Conservation (phyloP, 2,888 invertebrate species). For the Biston betularia region DNA sequence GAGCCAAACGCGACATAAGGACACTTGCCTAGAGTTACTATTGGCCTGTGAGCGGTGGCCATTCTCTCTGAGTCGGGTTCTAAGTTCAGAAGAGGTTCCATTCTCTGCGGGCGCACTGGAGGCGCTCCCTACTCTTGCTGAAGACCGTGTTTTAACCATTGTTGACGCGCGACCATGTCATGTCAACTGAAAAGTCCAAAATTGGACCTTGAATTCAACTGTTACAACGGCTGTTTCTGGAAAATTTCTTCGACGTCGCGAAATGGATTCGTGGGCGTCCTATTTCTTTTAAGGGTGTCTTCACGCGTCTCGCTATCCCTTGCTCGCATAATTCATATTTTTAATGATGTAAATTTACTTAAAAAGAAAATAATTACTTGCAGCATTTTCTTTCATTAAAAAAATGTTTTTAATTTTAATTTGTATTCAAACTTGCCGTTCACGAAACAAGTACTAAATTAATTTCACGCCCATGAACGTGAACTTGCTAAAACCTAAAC, state of each 20-base stretch:
- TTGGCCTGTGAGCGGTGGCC: conserved; percentile 74
- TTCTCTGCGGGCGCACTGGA: conserved; percentile 76
- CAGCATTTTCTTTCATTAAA: not conserved
- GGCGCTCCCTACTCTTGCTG: conserved; percentile 82
- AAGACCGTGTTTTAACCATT: conserved; percentile 87
- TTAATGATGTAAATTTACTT: not conserved
- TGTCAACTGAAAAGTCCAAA: conserved; percentile 86
- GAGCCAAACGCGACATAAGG: conserved; percentile 87
- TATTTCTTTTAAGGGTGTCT: conserved; percentile 74
- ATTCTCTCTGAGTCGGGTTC: conserved; percentile 78
- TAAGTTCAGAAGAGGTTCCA: conserved; percentile 79
- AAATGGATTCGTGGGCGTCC: conserved; percentile 56
- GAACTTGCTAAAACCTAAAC: too few species aligned
- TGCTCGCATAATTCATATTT: not conserved
- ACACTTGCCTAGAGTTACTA: conserved; percentile 80
- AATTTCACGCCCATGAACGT: not conserved
- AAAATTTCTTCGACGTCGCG: conserved; percentile 77
- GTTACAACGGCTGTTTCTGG: conserved; percentile 71
- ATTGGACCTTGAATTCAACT: conserved; percentile 74
- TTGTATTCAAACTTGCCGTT: too few species aligned
- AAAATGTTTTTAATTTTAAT: too few species aligned
- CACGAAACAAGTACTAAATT: not conserved
- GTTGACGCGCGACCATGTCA: conserved; percentile 83
- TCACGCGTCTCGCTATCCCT: conserved; percentile 5
- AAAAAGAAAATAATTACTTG: not conserved